Conservation (phyloP, 2,797 vertebrate species). For the Poecile montanus region DNA sequence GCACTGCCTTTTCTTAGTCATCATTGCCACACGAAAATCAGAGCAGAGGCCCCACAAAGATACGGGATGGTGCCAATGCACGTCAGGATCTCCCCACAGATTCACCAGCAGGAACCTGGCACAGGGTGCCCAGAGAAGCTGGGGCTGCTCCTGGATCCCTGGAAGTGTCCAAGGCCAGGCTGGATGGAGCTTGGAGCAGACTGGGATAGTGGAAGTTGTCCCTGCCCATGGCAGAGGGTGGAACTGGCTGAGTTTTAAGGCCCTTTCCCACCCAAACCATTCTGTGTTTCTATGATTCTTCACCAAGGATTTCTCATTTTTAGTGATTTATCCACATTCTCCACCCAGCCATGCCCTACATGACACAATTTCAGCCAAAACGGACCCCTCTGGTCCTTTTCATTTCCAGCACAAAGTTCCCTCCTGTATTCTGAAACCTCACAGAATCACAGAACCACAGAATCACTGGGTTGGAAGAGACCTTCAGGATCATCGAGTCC, state of each 20-base stretch:
- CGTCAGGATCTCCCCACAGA: neutral
- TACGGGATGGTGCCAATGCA: neutral
- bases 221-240: neutral
- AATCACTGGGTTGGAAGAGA: no score
- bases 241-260: neutral
- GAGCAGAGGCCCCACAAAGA: neutral
- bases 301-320: neutral
- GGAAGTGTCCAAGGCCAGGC: neutral
- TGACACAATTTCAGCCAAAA: neutral
- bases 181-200: fast-evolving
- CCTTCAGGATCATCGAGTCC: no score
- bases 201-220: neutral
- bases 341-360: neutral
- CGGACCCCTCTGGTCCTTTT: fast-evolving
- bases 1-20: neutral
- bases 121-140: neutral
- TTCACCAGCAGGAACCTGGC: neutral
- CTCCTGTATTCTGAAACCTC: neutral
- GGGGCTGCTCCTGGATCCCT: neutral
- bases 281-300: neutral
- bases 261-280: neutral
- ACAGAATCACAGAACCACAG: no score
- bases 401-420: neutral
- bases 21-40: neutral
- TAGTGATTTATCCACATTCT: neutral